Base-by-base conservation (phyloP, 2,113 vertebrate species). In the Pedionomus torquatus region DNA sequence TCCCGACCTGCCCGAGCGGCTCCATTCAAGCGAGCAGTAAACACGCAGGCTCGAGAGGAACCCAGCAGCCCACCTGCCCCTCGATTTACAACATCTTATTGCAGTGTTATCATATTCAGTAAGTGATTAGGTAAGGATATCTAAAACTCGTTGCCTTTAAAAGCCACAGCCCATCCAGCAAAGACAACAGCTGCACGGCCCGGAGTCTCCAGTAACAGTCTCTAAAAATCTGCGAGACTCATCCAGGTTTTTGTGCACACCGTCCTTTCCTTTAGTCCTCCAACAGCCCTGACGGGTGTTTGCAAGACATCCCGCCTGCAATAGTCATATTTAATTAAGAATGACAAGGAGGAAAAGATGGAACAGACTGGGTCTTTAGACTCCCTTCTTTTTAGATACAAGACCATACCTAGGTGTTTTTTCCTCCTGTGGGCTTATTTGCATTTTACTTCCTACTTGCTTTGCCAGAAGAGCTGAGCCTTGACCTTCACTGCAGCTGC, bases 271-370 rank as follows among this genome's bases (percentile, higher is more conserved):
- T 60, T 46, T n/a, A 63, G 37, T 83, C 49, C 70, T 84, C 85
- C 31, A 84, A 63, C 3, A 72, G 72, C 51, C 61, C 57, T 83
- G 70, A 84, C 83, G 87, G 81, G 81, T 71, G 39, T 60, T 86
- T 71, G 39, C 4, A 21, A 83, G 71, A 78, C 18, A 57, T 30
- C 57, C 58, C 0, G 0, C 20, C 89, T 69, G 74, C 2, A 11
- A 74, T 44, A 41, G 10, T 58, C 11, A 5, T 74, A 81, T 44
- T 81, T 87, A 87, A 93, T 91, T 86, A 88, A 84, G 86, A 91
- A 90, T 16, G 76, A 96, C 76, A 91, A 66, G 57, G 61, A 94
- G 41, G 58, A 79, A 96, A 96, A 92, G 58, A 90, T 33, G 33
- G 65, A 93, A 95, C 88, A 85, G 35, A 80, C 17, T 66, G 89